phyloP scores from a whole-genome alignment of 2,888 invertebrate genomes.

The Morpho helenor region DNA sequence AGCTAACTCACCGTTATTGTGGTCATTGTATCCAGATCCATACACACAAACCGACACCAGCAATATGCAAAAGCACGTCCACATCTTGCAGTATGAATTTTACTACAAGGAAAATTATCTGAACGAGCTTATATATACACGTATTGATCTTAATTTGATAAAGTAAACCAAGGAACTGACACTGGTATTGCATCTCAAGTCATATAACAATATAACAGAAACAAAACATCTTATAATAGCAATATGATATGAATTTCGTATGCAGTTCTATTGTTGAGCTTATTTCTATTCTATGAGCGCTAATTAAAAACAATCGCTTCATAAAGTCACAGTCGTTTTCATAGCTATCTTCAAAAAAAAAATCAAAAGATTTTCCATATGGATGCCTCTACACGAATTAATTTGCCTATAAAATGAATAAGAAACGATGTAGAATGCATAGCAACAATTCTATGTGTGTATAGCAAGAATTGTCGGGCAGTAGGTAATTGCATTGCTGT shows the following conservation, averaged over 20 bases:
- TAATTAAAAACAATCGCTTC: no score
- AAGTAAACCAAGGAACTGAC: background rate
- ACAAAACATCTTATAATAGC: background rate
- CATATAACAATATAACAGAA: background rate
- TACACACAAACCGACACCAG: slow-evolving; percentile 2
- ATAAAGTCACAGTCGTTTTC: no score
- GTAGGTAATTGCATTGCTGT: no score
- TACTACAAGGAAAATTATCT: slow-evolving; percentile 7
- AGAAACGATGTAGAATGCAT: no score
- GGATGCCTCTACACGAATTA: no score
- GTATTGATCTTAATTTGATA: background rate
- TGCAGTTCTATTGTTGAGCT: background rate
- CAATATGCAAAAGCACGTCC: slow-evolving; percentile 3
- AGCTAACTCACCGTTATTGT: background rate
- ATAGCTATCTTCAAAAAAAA: no score
- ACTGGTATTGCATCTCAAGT: background rate
- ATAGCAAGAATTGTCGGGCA: no score
- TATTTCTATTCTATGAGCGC: no score
- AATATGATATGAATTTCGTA: background rate
- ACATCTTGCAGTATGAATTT: slow-evolving; percentile 6
- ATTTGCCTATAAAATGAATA: no score
- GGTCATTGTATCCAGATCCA: background rate
- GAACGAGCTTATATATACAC: slow-evolving; percentile 2
- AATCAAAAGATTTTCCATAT: no score
- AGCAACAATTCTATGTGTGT: no score